Evolutionary conservation across 2,797 vertebrate genomes (phyloP).

Genomic region (Trichosurus vulpecula): DNA sequence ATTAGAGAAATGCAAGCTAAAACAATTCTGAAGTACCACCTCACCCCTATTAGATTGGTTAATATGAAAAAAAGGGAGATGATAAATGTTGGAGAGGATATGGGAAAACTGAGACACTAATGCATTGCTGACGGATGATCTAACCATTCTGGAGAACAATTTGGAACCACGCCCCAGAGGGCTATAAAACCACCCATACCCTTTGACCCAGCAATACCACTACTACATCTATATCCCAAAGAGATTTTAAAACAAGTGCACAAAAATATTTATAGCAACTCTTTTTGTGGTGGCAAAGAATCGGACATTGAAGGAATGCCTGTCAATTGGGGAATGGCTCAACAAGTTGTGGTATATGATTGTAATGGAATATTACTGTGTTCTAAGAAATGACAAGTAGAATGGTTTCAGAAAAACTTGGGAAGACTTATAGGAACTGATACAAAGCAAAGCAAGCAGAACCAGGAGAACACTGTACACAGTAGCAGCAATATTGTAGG

Average conservation of each 20-base stretch:
- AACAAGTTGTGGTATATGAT: background rate
- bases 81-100: background rate
- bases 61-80: background rate
- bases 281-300: background rate
- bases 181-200: background rate
- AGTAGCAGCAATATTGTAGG: background rate
- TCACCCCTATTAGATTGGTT: no score
- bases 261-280: background rate
- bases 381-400: background rate
- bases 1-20: background rate
- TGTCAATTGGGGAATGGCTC: background rate
- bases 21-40: background rate
- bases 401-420: background rate
- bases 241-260: background rate
- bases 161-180: background rate
- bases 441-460: background rate
- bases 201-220: background rate
- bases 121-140: background rate
- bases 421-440: background rate
- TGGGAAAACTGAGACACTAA: background rate
- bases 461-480: background rate
- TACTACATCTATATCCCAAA: background rate
- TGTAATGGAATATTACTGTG: background rate
- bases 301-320: background rate
- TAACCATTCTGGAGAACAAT: background rate